These are phyloP conservation scores for Bellardia bayeri DNA, from an alignment of 2,888 invertebrate genomes.

Conservation along the genomic window DNA sequence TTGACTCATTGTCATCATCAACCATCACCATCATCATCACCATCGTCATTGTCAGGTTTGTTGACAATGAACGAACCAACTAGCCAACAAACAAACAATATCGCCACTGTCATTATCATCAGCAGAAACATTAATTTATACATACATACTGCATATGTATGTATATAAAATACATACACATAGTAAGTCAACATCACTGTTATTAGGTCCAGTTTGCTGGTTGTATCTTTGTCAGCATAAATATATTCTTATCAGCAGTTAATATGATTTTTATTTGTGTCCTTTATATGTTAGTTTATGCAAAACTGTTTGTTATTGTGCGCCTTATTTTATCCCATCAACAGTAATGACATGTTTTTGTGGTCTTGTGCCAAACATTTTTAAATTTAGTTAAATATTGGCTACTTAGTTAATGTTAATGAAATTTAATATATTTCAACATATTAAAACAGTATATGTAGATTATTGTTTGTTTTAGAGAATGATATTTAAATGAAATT, in stretches of 20 bases:
- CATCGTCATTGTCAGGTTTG: neutral
- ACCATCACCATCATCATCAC: constrained; percentile 3
- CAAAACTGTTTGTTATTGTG: constrained; percentile 15
- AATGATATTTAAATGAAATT: neutral
- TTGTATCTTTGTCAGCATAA: constrained; percentile 47
- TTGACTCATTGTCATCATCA: constrained; percentile 51
- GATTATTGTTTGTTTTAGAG: neutral
- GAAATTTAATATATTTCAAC: neutral
- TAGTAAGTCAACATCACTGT: neutral
- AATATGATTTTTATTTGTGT: constrained; percentile 39
- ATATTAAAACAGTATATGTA: neutral
- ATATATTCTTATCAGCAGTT: constrained; percentile 51
- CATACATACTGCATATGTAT: neutral
- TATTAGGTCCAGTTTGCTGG: constrained; percentile 30
- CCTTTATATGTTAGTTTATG: constrained; percentile 18
- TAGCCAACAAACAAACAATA: constrained; percentile 31
- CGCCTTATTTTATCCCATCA: constrained; percentile 2
- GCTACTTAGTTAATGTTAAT: no score
- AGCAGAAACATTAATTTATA: neutral
- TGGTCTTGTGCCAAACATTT: neutral
- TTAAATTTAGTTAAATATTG: neutral
- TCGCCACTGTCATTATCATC: constrained; percentile 17
- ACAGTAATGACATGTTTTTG: neutral
- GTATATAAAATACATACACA: neutral
- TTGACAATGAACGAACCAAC: constrained; percentile 7